Evolutionary conservation across 2,797 vertebrate genomes (phyloP).

Genomic region (Sebastes steindachneri): DNA sequence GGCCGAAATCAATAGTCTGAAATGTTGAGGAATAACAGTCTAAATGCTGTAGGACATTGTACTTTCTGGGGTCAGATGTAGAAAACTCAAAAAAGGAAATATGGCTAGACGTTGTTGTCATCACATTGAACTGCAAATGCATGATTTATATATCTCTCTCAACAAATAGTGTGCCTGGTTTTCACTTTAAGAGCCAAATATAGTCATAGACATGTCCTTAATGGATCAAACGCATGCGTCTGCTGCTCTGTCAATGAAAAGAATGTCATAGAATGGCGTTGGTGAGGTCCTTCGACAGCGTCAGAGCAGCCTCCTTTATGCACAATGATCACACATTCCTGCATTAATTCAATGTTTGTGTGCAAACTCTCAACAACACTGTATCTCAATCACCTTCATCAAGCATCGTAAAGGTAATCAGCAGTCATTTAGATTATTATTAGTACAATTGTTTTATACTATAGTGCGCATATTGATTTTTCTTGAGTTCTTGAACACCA

Average conservation of each 20-base stretch:
- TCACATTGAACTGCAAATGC: neutral
- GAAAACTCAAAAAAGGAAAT: neutral
- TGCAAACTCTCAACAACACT: neutral
- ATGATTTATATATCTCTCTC: neutral
- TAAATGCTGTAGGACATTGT: neutral
- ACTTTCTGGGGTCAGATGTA: neutral
- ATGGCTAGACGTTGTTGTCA: neutral
- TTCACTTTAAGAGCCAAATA: neutral
- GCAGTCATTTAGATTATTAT: neutral
- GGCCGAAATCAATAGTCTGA: slow-evolving; percentile 29
- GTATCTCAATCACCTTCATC: neutral
- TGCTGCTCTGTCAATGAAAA: neutral
- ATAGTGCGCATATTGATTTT: too few species aligned
- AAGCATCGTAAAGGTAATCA: neutral
- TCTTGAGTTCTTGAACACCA: too few species aligned
- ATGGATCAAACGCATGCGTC: neutral
- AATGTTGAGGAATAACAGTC: neutral
- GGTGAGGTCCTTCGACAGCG: neutral
- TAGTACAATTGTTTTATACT: too few species aligned
- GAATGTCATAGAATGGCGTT: neutral
- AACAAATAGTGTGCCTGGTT: neutral
- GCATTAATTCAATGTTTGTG: neutral
- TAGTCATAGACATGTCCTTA: neutral
- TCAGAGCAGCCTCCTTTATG: neutral
- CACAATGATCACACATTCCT: neutral